phyloP scores from a whole-genome alignment of 2,113 vertebrate species.

The Argyrosomus japonicus region DNA sequence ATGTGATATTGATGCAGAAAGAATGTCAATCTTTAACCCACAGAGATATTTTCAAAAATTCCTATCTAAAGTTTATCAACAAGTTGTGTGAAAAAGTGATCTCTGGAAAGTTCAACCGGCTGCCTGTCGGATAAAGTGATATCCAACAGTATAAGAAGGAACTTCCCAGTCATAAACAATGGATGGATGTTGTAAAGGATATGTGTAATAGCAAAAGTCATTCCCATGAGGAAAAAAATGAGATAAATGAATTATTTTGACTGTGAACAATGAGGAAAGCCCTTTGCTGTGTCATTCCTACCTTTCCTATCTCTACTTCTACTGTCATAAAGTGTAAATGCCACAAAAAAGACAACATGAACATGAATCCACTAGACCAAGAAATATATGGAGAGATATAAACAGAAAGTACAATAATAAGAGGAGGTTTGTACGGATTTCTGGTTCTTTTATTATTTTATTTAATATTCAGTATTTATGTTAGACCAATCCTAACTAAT shows the following conservation, averaged over 20 bases:
- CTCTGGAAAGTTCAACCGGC: not conserved
- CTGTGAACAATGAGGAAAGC: not conserved
- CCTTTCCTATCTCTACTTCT: not conserved
- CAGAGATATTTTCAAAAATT: not conserved
- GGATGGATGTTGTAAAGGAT: not conserved
- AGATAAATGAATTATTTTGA: not conserved
- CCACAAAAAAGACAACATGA: not conserved
- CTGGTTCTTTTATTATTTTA: too few species aligned
- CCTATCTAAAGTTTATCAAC: too few species aligned
- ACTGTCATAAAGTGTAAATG: not conserved
- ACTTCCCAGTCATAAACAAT: not conserved
- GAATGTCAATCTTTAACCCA: not conserved
- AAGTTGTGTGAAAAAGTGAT: not conserved
- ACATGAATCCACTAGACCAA: not conserved
- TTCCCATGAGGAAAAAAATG: not conserved
- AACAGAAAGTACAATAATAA: too few species aligned
- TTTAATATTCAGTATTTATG: too few species aligned
- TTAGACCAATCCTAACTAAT: too few species aligned
- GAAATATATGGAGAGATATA: not conserved
- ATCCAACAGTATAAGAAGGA: not conserved
- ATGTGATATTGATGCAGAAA: not conserved
- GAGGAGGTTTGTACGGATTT: too few species aligned
- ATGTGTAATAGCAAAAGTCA: too few species aligned
- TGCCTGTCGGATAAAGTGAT: not conserved
- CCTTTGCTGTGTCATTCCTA: too few species aligned